Percentiles rank a stretch among this genome's conserved stretches.
These are phyloP conservation scores for Drosophila truncata DNA, from an alignment of 1,140 invertebrate species.

Conservation along the genomic window DNA sequence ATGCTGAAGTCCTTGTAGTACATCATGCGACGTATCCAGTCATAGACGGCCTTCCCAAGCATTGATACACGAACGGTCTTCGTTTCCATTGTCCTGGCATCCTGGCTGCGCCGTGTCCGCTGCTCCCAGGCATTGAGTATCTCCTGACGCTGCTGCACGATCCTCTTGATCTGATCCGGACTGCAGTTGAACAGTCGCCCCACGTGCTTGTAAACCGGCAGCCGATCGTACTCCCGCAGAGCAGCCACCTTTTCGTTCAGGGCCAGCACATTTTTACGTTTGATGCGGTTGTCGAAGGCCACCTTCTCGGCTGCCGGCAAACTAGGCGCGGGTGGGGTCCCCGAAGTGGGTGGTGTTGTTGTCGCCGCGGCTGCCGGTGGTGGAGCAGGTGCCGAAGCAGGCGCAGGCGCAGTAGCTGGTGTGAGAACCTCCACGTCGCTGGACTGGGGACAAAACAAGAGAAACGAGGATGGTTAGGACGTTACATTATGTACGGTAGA, in stretches of 20 bases:
- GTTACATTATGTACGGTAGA: conserved; percentile 2
- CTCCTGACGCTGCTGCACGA: conserved; percentile 76
- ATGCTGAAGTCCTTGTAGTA: conserved; percentile 82
- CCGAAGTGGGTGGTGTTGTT: conserved; percentile 14
- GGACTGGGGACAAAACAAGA: conserved; percentile 4
- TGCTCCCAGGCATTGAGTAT: conserved; percentile 80
- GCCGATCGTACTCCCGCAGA: conserved; percentile 74
- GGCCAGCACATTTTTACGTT: conserved; percentile 80
- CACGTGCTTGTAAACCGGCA: conserved; percentile 79
- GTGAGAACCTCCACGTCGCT: conserved; percentile 28
- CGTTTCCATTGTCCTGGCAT: conserved; percentile 72
- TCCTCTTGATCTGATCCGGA: conserved; percentile 82
- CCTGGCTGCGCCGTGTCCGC: conserved; percentile 70
- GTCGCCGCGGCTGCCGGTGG: conserved; percentile 3
- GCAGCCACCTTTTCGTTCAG: conserved; percentile 81
- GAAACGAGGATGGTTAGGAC: not conserved
- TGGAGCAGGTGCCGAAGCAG: conserved; percentile 31
- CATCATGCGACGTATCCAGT: conserved; percentile 84
- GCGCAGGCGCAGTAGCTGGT: conserved; percentile 31
- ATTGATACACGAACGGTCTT: conserved; percentile 77
- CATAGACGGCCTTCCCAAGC: conserved; percentile 78
- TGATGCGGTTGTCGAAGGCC: conserved; percentile 80
- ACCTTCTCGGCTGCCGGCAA: conserved; percentile 71
- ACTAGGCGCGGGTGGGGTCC: conserved; percentile 33
- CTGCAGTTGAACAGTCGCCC: conserved; percentile 81